Percentiles rank a stretch among this genome's conserved stretches.
phyloP scores from a whole-genome alignment of 2,797 vertebrate species.

The Momotus momota region DNA sequence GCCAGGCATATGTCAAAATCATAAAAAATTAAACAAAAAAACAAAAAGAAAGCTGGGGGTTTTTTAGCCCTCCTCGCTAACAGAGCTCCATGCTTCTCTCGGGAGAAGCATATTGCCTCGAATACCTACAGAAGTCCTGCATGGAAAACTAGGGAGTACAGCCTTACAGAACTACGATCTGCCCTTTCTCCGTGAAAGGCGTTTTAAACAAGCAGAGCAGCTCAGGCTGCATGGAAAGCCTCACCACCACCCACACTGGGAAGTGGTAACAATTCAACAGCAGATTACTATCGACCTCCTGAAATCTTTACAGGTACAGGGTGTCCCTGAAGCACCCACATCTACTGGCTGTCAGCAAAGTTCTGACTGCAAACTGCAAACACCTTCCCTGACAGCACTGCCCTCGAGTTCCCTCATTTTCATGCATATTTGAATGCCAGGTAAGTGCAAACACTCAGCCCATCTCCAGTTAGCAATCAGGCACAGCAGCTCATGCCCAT shows the following conservation, averaged over 20 bases:
- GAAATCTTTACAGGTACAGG: neutral
- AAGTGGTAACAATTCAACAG: neutral
- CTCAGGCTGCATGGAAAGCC: neutral
- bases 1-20: neutral
- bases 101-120: neutral
- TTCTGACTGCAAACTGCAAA: fast-evolving
- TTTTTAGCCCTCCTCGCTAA: neutral
- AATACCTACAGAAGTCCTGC: neutral
- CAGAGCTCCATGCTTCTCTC: neutral
- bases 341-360: neutral
- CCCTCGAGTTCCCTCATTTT: neutral
- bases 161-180: fast-evolving
- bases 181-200: neutral
- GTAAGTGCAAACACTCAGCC: neutral
- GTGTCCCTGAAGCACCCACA: neutral
- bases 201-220: neutral
- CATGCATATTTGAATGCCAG: neutral
- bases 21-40: neutral
- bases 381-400: neutral
- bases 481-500: neutral
- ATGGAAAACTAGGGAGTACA: neutral
- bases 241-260: neutral
- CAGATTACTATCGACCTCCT: neutral
- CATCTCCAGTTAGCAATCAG: neutral
- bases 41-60: fast-evolving